These are phyloP conservation scores for Martes martes DNA, from an alignment of 2,113 vertebrate species.

Conservation along the genomic window DNA sequence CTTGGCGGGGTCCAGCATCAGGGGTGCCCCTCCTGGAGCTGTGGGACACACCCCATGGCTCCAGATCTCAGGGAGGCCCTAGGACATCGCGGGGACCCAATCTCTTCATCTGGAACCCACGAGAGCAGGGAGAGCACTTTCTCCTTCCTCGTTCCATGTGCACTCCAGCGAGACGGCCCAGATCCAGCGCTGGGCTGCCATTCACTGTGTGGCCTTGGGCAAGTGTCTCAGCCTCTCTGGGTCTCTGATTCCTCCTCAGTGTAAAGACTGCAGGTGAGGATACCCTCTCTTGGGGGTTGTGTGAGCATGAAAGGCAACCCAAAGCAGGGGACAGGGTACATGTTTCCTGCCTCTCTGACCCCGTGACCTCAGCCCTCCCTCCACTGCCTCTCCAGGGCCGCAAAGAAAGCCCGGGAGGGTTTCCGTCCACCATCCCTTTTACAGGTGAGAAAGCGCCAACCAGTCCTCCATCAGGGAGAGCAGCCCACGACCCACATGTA, in stretches of 20 bases:
- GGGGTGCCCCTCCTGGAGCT: not conserved
- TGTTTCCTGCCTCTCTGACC: not conserved
- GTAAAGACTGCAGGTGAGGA: not conserved
- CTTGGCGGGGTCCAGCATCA: not conserved
- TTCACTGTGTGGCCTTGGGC: not conserved
- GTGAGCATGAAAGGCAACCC: not conserved
- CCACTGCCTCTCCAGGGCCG: not conserved
- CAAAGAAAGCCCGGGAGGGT: rapidly evolving
- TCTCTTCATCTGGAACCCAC: rapidly evolving
- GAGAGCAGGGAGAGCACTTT: not conserved
- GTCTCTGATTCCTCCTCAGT: not conserved
- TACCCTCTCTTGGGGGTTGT: not conserved
- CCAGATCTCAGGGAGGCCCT: rapidly evolving
- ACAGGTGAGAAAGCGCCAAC: rapidly evolving
- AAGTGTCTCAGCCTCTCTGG: not conserved
- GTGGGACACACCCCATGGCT: rapidly evolving
- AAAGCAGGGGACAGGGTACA: rapidly evolving
- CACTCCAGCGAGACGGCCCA: rapidly evolving
- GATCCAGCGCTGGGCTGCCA: rapidly evolving
- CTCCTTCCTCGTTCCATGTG: rapidly evolving
- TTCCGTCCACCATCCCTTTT: not conserved
- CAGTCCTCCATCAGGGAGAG: rapidly evolving
- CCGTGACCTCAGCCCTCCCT: rapidly evolving
- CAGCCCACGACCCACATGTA: rapidly evolving
- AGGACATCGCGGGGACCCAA: rapidly evolving